Evolutionary conservation across 2,797 vertebrate species (phyloP).

Genomic region (Hoplostethus mediterraneus): DNA sequence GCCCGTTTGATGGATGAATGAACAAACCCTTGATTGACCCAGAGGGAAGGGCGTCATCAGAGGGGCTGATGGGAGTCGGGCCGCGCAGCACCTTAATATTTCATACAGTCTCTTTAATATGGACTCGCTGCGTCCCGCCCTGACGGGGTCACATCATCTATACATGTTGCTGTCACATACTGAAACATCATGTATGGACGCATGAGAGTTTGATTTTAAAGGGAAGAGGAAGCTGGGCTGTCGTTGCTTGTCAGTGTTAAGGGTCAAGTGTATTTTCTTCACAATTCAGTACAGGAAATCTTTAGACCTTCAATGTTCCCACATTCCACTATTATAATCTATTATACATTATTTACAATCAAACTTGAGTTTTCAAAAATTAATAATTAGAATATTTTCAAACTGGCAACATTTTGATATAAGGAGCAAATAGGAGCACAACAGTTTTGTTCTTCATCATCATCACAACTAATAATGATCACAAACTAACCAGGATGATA

Average conservation of each 20-base stretch:
- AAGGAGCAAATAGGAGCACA: too few species aligned
- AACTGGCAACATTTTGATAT: not conserved
- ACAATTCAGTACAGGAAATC: not conserved
- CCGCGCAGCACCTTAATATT: constrained; percentile 50
- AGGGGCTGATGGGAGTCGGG: constrained; percentile 27
- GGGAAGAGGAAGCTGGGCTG: not conserved
- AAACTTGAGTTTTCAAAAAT: too few species aligned
- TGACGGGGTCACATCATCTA: constrained; percentile 40
- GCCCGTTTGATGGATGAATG: not conserved
- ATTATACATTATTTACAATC: too few species aligned
- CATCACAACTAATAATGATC: too few species aligned
- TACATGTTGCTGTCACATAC: constrained; percentile 33
- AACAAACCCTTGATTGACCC: constrained; percentile 36
- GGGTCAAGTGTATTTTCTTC: not conserved
- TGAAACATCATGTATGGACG: constrained; percentile 32
- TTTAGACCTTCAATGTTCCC: not conserved
- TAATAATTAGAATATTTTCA: not conserved
- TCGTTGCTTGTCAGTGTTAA: not conserved
- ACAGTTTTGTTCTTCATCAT: too few species aligned
- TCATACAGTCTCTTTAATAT: constrained; percentile 55
- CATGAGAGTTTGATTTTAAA: constrained; percentile 9
- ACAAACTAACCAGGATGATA: too few species aligned
- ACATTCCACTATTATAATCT: not conserved
- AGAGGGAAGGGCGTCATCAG: constrained; percentile 22
- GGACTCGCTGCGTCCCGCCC: constrained; percentile 46